A percentile compares a stretch with the other conserved stretches of the same genome.
Conservation (phyloP, 1,140 invertebrate species). For the Stratiolaelaps scimitus region DNA sequence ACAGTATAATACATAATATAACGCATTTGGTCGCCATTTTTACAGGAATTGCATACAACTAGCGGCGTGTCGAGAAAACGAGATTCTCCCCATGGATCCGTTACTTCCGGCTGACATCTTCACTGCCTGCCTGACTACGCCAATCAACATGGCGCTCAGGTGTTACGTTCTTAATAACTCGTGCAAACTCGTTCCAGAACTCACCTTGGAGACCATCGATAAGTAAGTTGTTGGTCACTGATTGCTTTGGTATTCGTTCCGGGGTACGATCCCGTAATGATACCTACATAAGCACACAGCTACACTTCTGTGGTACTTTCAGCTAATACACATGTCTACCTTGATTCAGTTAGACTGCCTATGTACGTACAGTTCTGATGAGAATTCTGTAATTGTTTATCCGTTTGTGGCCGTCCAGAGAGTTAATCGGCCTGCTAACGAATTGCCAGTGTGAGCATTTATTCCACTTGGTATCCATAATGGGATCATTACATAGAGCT, state of each 20-base stretch:
- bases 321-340: no score
- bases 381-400: no score
- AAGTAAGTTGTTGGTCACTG: slow-evolving; percentile 57
- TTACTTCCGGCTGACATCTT: slow-evolving; percentile 97
- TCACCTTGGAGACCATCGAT: slow-evolving; percentile 71
- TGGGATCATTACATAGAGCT: no score
- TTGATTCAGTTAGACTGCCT: no score
- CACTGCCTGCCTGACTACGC: slow-evolving; percentile 92
- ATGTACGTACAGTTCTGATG: no score
- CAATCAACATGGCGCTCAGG: slow-evolving; percentile 86
- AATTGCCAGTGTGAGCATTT: no score
- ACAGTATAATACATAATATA: no score
- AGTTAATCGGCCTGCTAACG: no score
- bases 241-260: slow-evolving; percentile 10
- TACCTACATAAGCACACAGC: slow-evolving; percentile 20
- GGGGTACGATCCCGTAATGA: background rate
- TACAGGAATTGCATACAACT: slow-evolving; percentile 89
- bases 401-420: no score
- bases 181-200: slow-evolving; percentile 61
- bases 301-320: slow-evolving; percentile 31
- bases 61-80: slow-evolving; percentile 77
- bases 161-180: slow-evolving; percentile 78
- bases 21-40: slow-evolving; percentile 23
- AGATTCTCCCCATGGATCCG: slow-evolving; percentile 91
- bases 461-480: no score